Base-by-base conservation (phyloP, 1,140 invertebrate genomes). In the Periplaneta americana region DNA sequence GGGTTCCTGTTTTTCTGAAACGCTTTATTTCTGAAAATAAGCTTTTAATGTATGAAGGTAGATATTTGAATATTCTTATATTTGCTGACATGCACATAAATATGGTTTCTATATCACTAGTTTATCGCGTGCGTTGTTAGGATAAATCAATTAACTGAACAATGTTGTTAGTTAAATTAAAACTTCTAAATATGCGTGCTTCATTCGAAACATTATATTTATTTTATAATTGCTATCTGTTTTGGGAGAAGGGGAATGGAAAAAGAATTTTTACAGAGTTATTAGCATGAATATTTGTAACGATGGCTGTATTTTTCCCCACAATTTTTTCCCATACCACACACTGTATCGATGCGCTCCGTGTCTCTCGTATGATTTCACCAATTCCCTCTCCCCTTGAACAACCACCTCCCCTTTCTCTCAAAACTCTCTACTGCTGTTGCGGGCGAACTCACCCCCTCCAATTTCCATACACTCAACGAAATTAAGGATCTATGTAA, bases 401-500 rank as follows among this genome's bases (percentile, higher is more conserved):
- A n/a, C 15, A 22, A 34, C 75, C 35, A 37, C 77, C 77, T 34
- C 77, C 74, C 74, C 74, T 18, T 75, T 48, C 18, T 36, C 33
- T 39, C 77, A 31, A 13, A n/a, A 36, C 15, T 31, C 34, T 75
- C 28, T n/a, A 75, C 11, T 75, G 32, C 75, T 75, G 32, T 33
- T 36, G 17, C 5, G 8, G 34, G n/a, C 32, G n/a, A 31, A 32
- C 74, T 10, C 34, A 4, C 34, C 34, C 36, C n/a, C 18, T 1
- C 77, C 32, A 36, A 78, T 78, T 78, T 78, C 77, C 77, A 78
- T 78, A 78, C 77, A 78, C 77, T 78, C 77, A 32, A 78, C 77
- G 77, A 78, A 78, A 78, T 78, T 78, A 78, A 48, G 77, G 77
- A 78, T 48, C 48, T 66, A 66, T 66, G 48, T 66, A 66, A 66